Evolutionary conservation across 2,888 invertebrate species (phyloP).

Genomic region (Protodeltote pygarga): DNA sequence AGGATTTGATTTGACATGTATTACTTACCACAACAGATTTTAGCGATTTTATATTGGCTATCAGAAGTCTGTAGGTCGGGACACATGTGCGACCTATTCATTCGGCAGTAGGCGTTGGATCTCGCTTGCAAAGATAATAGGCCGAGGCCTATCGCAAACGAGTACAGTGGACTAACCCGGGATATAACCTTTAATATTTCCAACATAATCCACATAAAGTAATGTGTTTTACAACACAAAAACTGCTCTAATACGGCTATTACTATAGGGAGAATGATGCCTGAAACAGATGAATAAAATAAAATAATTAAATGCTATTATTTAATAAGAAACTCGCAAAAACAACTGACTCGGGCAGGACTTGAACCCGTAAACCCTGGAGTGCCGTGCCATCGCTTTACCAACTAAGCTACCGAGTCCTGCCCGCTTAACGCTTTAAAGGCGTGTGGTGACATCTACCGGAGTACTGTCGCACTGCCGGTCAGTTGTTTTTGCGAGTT

Average conservation of each 20-base stretch:
- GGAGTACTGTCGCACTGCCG: too few relatives aligned
- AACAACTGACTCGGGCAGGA: too few relatives aligned
- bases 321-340: too few relatives aligned
- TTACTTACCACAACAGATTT: conserved; percentile 31
- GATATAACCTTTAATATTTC: background rate
- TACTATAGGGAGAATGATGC: conserved; percentile 20
- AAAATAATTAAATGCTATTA: too few relatives aligned
- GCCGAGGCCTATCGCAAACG: conserved; percentile 4
- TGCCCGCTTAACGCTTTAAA: too few relatives aligned
- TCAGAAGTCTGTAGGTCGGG: conserved; percentile 11
- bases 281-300: too few relatives aligned
- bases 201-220: background rate
- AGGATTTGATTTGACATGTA: background rate
- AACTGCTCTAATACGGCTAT: background rate
- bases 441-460: too few relatives aligned
- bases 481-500: too few relatives aligned
- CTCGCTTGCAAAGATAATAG: conserved; percentile 14
- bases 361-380: too few relatives aligned
- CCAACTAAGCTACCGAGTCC: too few relatives aligned
- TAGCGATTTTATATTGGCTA: background rate
- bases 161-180: conserved; percentile 14
- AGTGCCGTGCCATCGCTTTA: too few relatives aligned
- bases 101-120: conserved; percentile 21
- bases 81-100: conserved; percentile 19
- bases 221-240: background rate